Evolutionary conservation across 2,888 invertebrate genomes (phyloP).

Genomic region (Pogonocherus hispidulus): DNA sequence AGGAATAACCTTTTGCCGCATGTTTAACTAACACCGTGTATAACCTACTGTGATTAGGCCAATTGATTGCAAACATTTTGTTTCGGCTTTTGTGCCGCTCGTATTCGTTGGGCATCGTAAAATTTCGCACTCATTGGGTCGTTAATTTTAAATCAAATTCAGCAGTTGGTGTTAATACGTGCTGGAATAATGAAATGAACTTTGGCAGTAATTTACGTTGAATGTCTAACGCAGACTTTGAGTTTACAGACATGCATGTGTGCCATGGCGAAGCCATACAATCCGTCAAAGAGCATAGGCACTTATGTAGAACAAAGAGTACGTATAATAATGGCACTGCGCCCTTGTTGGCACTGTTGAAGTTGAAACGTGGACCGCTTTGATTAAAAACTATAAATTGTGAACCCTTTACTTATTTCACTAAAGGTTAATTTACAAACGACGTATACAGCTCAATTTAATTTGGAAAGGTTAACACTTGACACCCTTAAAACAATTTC

Average conservation of each 20-base stretch:
- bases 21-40: no score
- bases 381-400: background rate
- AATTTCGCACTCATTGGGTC: background rate
- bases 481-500: no score
- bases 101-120: background rate
- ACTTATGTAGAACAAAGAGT: background rate
- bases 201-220: conserved; percentile 15
- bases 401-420: background rate
- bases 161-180: conserved; percentile 3
- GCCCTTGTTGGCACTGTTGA: background rate
- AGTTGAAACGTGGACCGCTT: background rate
- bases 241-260: conserved; percentile 7
- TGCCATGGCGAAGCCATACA: conserved; percentile 1
- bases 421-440: background rate
- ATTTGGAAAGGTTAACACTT: no score
- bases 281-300: conserved; percentile 19
- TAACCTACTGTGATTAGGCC: no score
- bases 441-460: no score
- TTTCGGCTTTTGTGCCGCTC: no score
- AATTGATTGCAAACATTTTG: no score
- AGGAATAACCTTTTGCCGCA: no score
- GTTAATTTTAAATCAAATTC: background rate
- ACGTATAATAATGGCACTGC: conserved; percentile 9
- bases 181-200: conserved; percentile 11
- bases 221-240: conserved; percentile 20